These are phyloP conservation scores for Turdus rufiventris DNA, from an alignment of 2,113 vertebrate genomes.

Conservation along the genomic window DNA sequence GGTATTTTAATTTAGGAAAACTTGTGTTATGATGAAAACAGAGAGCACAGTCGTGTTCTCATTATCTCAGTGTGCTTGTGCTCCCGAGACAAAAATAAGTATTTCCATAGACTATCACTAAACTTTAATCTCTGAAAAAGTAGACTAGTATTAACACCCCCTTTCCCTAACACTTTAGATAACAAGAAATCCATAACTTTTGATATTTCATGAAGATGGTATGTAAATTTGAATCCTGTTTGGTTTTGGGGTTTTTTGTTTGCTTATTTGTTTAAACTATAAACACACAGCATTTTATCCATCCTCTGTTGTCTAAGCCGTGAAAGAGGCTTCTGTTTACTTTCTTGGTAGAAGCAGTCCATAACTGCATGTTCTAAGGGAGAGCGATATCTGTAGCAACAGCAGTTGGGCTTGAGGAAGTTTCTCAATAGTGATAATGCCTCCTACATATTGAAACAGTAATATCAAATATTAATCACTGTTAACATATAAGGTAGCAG, in stretches of 20 bases:
- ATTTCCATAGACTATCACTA: neutral
- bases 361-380: neutral
- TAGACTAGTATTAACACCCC: neutral
- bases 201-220: accelerated
- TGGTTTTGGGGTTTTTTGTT: neutral
- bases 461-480: slow-evolving; percentile 67
- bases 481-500: slow-evolving; percentile 51
- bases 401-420: slow-evolving; percentile 7
- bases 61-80: neutral
- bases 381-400: slow-evolving; percentile 15
- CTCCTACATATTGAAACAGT: slow-evolving; percentile 51
- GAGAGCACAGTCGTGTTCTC: neutral
- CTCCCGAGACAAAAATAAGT: neutral
- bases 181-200: neutral
- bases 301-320: neutral
- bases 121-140: neutral
- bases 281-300: neutral
- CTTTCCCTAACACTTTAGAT: neutral
- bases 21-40: neutral
- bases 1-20: neutral
- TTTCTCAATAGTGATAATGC: slow-evolving; percentile 36
- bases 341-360: neutral
- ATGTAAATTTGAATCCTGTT: neutral
- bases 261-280: neutral
- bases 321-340: neutral